Percentiles rank a stretch among this genome's conserved stretches.
phyloP scores from a whole-genome alignment of 1,140 invertebrate species.

The Conus ventricosus region DNA sequence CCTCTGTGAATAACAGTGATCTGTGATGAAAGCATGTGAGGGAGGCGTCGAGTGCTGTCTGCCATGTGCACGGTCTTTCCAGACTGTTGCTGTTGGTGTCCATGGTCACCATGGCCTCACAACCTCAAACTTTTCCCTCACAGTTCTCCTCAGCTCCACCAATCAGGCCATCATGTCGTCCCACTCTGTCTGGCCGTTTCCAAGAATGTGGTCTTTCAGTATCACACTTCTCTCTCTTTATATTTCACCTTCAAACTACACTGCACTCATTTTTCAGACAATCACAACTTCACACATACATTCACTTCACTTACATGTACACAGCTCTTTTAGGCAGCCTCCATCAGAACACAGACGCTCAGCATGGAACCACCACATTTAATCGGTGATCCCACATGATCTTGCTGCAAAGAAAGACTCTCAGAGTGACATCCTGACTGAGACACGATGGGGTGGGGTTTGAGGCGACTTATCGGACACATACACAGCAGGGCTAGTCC shows the following conservation, averaged over 20 bases:
- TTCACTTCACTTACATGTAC: not conserved
- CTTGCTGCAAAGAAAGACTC: not conserved
- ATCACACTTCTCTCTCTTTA: not conserved
- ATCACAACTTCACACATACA: not conserved
- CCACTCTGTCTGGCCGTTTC: not conserved
- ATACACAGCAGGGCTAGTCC: conserved; percentile 23
- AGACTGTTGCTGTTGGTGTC: not conserved
- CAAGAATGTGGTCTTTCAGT: not conserved
- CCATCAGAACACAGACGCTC: not conserved
- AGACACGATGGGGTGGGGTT: not conserved
- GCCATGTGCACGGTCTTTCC: not conserved
- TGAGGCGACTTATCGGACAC: too few species aligned
- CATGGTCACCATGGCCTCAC: not conserved
- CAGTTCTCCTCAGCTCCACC: not conserved
- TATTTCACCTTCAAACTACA: not conserved
- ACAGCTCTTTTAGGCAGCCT: not conserved
- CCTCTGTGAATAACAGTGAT: not conserved
- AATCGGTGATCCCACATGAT: not conserved
- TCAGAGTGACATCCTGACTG: too few species aligned
- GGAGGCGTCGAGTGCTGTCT: not conserved
- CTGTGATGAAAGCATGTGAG: not conserved
- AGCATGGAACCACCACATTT: not conserved
- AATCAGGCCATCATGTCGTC: not conserved
- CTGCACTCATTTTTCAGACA: too few species aligned
- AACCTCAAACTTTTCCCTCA: not conserved